Base-by-base conservation (phyloP, 2,113 vertebrate species). In the Hemiprocne comata region DNA sequence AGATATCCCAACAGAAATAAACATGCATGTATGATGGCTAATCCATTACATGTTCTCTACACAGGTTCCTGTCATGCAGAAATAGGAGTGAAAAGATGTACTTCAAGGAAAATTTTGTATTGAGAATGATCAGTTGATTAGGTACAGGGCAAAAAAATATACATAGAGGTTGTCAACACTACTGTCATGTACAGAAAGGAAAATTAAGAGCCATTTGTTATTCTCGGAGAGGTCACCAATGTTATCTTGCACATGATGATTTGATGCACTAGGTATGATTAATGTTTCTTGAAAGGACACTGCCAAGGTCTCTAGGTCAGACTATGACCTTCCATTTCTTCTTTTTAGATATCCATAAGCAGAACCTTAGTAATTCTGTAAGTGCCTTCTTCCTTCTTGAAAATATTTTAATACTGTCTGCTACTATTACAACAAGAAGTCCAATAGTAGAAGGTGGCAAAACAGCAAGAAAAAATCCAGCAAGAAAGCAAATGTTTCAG, bases 231-330 rank as follows among this genome's bases (percentile, higher is more conserved):
- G 95, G 94, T 96, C 96, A 96, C 80, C 50, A 76, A 87, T 72
- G 93, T 94, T 95, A 95, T 89, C 89, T 92, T 77, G 84, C 92
- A 96, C 92, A 93, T 70, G 93, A 92, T 93, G 92, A 95, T 96
- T 87, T 95, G 96, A 96, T 96, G 91, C 90, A 94, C 90, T 97
- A 87, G 2, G 2, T 89, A 92, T 93, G 96, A 94, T 94, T 96
- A 95, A 96, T 95, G 94, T 50, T 94, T 96, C 93, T 95, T 97
- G 96, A 96, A 97, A 96, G 89, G 89, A 97, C 69, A 88, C 87
- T 94, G 94, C 81, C 82, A 97, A 97, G 96, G 95, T 96, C 72
- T 96, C 62, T 34, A 87, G 92, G 93, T 95, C 91, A 96, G 66
- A 94, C 82, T 92, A 17, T 66, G 67, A 96, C 92, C 96, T 89